Evolutionary conservation across 2,888 invertebrate species (phyloP), one percentile per base, ranked within the genome.

Genomic region (Isoperla grammatica): DNA sequence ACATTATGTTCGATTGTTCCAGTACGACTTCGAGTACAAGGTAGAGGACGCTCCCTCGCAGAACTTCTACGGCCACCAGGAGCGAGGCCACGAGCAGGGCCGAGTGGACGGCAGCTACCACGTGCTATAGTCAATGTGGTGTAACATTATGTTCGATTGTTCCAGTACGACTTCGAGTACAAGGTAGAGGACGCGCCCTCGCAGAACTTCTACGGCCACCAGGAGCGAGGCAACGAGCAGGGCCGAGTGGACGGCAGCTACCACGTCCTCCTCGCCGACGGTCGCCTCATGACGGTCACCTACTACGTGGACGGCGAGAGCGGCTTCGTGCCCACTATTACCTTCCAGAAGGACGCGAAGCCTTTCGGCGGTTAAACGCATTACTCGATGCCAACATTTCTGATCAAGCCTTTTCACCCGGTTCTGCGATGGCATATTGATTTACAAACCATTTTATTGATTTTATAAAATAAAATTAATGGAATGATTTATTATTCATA

Each of bases 1-100:
- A n/a, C n/a, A n/a, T n/a, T n/a, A n/a, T n/a, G n/a, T n/a, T n/a
- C n/a, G n/a, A n/a, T 69, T 62, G 64, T 72, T 74, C 61, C 77
- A 87, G 87, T 87, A 86, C 69, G 82, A 85, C 72, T 87, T 83
- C 74, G 80, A 85, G 73, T 88, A 86, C 73, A 85, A 85, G 73
- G 87, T 88, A 22, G 85, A 86, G 70, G 86, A 86, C 71, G 79
- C 81, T 65, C 83, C 84, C 67, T 84, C 84, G 65, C 77, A 81
- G 60, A 79, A 84, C 48, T 85, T 79, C 75, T 86, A 83, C 72
- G 86, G 86, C 9, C 84, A 85, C 63, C 83, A 83, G 67, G 86
- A 87, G 75, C 73, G 76, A 29, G 85, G 84, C 1, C 85, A 85
- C 67, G 81, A 79, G 2, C 75, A 78, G 66, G 86, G 86, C 65